Evolutionary conservation across 2,797 vertebrate species (phyloP).

Genomic region (Pangasius larnaudii): DNA sequence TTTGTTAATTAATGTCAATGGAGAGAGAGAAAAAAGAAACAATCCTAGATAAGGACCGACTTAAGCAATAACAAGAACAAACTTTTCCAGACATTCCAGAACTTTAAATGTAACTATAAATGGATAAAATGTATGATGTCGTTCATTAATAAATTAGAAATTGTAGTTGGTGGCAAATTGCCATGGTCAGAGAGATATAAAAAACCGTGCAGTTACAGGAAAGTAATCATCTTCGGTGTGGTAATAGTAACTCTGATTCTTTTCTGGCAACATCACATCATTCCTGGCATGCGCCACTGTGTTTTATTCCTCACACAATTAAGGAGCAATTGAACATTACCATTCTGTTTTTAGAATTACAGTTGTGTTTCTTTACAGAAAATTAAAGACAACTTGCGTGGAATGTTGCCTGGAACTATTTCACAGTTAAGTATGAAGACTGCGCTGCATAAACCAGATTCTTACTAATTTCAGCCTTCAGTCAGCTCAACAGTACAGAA

Average conservation of each 20-base stretch:
- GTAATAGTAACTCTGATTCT: background rate
- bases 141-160: background rate
- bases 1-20: background rate
- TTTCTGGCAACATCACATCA: background rate
- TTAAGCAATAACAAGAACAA: background rate
- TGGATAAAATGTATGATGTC: background rate
- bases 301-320: background rate
- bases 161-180: background rate
- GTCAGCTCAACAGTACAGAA: conserved; percentile 75
- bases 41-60: background rate
- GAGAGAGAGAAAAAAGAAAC: background rate
- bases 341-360: conserved; percentile 10
- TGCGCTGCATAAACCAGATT: conserved; percentile 76
- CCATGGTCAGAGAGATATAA: background rate
- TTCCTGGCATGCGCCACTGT: background rate
- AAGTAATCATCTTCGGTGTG: background rate
- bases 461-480: conserved; percentile 75
- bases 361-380: background rate
- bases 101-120: background rate
- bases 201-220: background rate
- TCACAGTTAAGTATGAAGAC: conserved; percentile 77
- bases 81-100: background rate
- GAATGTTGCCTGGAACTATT: conserved; percentile 76
- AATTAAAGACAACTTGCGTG: conserved; percentile 60
- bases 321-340: background rate